Base-by-base conservation (phyloP, 2,888 invertebrate species). In the Pyrocoelia pectoralis region DNA sequence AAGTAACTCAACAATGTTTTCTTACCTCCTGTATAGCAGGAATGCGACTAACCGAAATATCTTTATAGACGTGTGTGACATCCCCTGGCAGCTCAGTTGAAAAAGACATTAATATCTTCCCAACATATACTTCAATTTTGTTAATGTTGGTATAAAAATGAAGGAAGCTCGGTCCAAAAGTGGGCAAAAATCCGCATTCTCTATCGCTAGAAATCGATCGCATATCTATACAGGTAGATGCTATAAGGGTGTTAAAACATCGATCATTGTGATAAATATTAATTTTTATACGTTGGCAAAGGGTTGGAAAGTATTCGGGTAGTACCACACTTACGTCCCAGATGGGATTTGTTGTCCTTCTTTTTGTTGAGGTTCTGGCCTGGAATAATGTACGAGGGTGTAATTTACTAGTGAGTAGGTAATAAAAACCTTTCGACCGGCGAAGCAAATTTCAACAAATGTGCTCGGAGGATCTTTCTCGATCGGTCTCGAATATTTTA, bases 291-390 rank as follows among this genome's bases (percentile, higher is more conserved):
- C 89, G 83, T 70, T 92, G 89, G 68, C 89, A 90, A 49, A 93
- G 80, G 0, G 93, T 92, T 0, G 95, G 95, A 79, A 92, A 95
- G 82, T 90, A 86, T 80, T 94, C 94, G 1, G 87, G 87, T 74
- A 95, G 89, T 0, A 87, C 86, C 15, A 95, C 83, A 76, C 88
- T 88, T 77, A 95, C 90, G 74, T 91, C 90, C 87, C 92, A 95
- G 13, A 83, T 82, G 0, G 93, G 93, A 29, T 85, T 83, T 57
- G 82, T 83, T 0, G 84, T 87, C n/a, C 85, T 84, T 69, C 85
- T 86, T 69, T 85, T 85, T 4, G 87, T 82, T 28, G 86, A 83
- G 0, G 93, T 92, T 76, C 86, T 87, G 0, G 72, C 78, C 81
- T 81, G 49, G 28, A 71, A 73, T 10, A n/a, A 6, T 24, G 24